Base-by-base conservation (phyloP, 2,797 vertebrate genomes). In the Diglossa cyanea region DNA sequence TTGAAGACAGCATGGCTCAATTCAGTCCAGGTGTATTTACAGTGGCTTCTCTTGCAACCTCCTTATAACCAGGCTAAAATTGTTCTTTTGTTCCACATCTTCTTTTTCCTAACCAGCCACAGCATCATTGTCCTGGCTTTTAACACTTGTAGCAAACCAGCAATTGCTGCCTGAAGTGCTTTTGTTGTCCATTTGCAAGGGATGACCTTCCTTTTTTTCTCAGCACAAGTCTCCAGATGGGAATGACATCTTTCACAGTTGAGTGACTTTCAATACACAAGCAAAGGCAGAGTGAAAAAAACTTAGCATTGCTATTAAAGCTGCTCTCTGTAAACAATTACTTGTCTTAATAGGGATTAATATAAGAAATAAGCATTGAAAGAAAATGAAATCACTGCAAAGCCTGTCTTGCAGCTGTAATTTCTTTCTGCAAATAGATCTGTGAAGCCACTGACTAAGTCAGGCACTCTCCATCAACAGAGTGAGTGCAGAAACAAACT, bases 321-420 rank as follows among this genome's bases (percentile, higher is more conserved):
- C 57, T 74, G 47, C 58, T 90, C 42, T 83, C 70, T 88, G 23
- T 77, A 94, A 93, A 94, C 91, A 94, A 93, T 95, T 80, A 94
- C 53, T 77, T 83, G 61, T 68, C 75, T 90, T 96, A 94, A 86
- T 63, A 77, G 68, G 65, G 30, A 80, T 94, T 95, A 94, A 90
- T 88, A 65, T 19, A 72, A 83, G 65, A 93, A 93, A 75, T 67
- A 68, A 77, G 45, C 68, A 65, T 2, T 33, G 85, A 93, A 92
- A 80, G 40, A 40, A 76, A 76, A n/a, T 10, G 23, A 60, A 87
- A 71, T 44, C 45, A 37, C 47, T 63, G 57, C 57, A 76, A 91
- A 91, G 37, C 17, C 65, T 48, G 26, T 66, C 48, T 79, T 37
- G 39, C 25, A 72, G 73, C 45, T 71, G 7, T 70, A 58, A 96